Base-by-base conservation (phyloP, 2,113 vertebrate genomes). In the Pterocles orientalis region DNA sequence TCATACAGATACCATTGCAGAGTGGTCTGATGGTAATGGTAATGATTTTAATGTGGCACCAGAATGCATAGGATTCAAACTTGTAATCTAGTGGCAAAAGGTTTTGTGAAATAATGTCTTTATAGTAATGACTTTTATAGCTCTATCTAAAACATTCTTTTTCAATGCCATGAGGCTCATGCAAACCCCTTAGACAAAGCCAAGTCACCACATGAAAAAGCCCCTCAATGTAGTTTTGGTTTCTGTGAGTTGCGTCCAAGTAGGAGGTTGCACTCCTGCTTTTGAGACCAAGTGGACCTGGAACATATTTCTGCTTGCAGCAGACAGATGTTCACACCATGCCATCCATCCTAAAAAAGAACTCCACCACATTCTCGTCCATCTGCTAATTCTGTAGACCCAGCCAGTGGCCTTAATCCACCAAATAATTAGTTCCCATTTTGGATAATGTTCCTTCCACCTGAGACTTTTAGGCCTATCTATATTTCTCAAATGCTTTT, bases 321-420 rank as follows among this genome's bases (percentile, higher is more conserved):
- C 33, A 88, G 92, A 78, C 94, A 97, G 95, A 97, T 94, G 92
- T 97, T 97, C 87, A 86, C 82, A 95, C 82, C 43, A 88, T 80
- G 78, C 71, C 45, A 57, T 43, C 64, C 65, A 90, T 89, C 90
- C 75, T 48, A 65, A 82, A 96, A 89, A 95, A 92, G 86, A 29
- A 48, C 61, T 90, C 33, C 31, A 57, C 83, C 45, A 3, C 25
- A 43, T 88, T 95, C 73, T 60, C 54, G 62, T 93, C 91, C 94
- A 97, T 98, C 92, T 97, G 97, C 92, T 95, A 87, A 62, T 45
- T 90, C 69, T 53, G 90, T 28, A 96, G 89, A 88, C 58, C 43
- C 76, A 96, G 92, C 86, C 92, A 90, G 73, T 88, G 88, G 88
- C 89, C 92, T 78, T 83, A 78, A 83, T 96, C 82, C 94, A 94